Conservation (phyloP, 1,140 invertebrate species). For the Radopholus similis region DNA sequence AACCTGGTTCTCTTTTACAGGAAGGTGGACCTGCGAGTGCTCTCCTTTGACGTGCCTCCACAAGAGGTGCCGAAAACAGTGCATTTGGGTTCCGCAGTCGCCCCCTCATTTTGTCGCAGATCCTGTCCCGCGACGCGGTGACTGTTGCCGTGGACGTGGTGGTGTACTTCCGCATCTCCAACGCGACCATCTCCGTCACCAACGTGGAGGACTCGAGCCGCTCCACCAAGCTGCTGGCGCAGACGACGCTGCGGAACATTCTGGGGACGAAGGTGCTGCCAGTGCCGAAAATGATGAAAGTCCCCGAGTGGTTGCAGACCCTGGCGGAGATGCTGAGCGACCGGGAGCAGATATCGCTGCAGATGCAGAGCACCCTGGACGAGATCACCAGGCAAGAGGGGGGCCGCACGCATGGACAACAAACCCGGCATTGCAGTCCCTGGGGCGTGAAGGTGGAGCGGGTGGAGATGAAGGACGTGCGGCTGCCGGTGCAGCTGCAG, state of each 20-base stretch:
- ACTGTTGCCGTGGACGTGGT: slow-evolving; percentile 67
- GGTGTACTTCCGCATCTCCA: slow-evolving; percentile 83
- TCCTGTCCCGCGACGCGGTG: slow-evolving; percentile 67
- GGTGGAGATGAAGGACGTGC: slow-evolving; percentile 61
- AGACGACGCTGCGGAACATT: slow-evolving; percentile 77
- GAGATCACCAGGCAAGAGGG: slow-evolving; percentile 64
- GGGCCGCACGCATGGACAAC: too few species aligned
- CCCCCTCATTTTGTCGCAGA: too few species aligned
- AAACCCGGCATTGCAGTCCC: slow-evolving; percentile 33
- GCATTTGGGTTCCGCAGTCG: not conserved
- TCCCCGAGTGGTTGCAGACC: slow-evolving; percentile 35
- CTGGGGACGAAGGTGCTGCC: slow-evolving; percentile 76
- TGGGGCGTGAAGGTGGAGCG: slow-evolving; percentile 65
- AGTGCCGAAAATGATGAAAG: slow-evolving; percentile 15
- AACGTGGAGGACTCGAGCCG: slow-evolving; percentile 78
- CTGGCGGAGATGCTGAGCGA: slow-evolving; percentile 61
- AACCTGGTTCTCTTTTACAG: slow-evolving; percentile 45
- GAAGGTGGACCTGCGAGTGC: slow-evolving; percentile 67
- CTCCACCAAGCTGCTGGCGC: slow-evolving; percentile 75
- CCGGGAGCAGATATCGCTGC: slow-evolving; percentile 59
- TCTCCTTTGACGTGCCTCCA: slow-evolving; percentile 85
- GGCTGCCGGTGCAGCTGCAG: slow-evolving; percentile 63
- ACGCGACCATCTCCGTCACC: slow-evolving; percentile 72
- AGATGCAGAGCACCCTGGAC: slow-evolving; percentile 58
- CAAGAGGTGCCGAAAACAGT: slow-evolving; percentile 72